Evolutionary conservation across 2,888 invertebrate species (phyloP).

Genomic region (Ennomos quercinarius): DNA sequence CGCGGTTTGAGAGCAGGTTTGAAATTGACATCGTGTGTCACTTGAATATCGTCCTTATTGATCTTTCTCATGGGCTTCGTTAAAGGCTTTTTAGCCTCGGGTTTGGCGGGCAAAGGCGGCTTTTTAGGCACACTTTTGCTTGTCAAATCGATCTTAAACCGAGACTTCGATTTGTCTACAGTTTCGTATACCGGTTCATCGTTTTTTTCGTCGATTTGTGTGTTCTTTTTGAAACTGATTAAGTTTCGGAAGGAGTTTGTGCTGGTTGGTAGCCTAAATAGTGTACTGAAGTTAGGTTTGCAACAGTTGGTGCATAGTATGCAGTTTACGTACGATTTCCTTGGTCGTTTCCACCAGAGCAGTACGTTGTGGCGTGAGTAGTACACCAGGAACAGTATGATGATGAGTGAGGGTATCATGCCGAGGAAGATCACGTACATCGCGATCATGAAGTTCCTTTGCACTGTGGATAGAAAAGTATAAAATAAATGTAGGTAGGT

Average conservation of each 20-base stretch:
- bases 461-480: conserved; percentile 80
- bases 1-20: conserved; percentile 2
- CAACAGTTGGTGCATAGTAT: conserved; percentile 42
- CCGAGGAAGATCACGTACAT: conserved; percentile 95
- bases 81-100: conserved; percentile 39
- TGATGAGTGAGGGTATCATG: conserved; percentile 90
- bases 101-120: background rate
- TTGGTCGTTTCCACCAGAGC: conserved; percentile 80
- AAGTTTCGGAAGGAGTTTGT: conserved; percentile 35
- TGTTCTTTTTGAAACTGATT: conserved; percentile 21
- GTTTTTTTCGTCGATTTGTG: conserved; percentile 27
- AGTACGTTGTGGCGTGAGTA: conserved; percentile 89
- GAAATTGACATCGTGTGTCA: conserved; percentile 42
- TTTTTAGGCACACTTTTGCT: background rate
- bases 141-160: background rate
- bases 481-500: no score
- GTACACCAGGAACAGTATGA: conserved; percentile 89
- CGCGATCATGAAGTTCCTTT: conserved; percentile 91
- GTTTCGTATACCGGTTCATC: conserved; percentile 15
- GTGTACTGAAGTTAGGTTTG: conserved; percentile 36
- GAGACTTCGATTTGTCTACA: conserved; percentile 1
- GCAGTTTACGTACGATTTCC: conserved; percentile 79
- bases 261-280: conserved; percentile 43
- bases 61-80: conserved; percentile 64
- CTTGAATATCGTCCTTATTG: conserved; percentile 69